Conservation (phyloP, 2,797 vertebrate species). For the Otolemur crassicaudatus region DNA sequence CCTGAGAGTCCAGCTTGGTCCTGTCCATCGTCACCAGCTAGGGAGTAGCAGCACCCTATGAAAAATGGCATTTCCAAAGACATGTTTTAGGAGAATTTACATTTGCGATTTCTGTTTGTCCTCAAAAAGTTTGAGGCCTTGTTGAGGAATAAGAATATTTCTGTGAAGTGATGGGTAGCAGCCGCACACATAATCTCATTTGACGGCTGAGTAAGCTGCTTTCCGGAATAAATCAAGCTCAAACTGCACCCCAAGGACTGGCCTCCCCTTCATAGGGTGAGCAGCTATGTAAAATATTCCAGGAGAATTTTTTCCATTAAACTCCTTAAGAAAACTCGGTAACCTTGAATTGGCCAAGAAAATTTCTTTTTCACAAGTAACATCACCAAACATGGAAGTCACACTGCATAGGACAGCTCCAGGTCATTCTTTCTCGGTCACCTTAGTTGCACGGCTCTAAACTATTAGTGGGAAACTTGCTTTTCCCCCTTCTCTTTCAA, state of each 20-base stretch:
- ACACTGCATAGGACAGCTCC: not conserved
- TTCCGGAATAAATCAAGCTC: conserved; percentile 66
- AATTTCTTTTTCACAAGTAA: conserved; percentile 29
- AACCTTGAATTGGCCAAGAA: conserved; percentile 17
- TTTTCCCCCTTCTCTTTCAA: not conserved
- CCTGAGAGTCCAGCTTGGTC: not conserved
- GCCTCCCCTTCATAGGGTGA: not conserved
- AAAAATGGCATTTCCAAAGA: conserved; percentile 48
- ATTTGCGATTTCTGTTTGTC: conserved; percentile 46
- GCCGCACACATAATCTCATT: conserved; percentile 55
- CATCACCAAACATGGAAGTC: conserved; percentile 46
- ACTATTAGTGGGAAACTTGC: not conserved
- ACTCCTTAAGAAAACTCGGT: conserved; percentile 34
- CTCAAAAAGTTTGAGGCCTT: not conserved
- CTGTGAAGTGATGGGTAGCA: conserved; percentile 62
- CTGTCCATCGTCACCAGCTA: not conserved
- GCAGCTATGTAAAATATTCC: conserved; percentile 11
- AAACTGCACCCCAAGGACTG: not conserved
- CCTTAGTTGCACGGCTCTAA: not conserved
- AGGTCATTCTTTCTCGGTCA: not conserved
- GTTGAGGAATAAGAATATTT: conserved; percentile 60
- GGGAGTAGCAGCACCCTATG: not conserved
- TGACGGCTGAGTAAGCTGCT: conserved; percentile 63
- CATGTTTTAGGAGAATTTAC: conserved; percentile 46
- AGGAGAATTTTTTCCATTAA: conserved; percentile 45